Conservation (phyloP, 2,888 invertebrate species). For the Formica aserva region DNA sequence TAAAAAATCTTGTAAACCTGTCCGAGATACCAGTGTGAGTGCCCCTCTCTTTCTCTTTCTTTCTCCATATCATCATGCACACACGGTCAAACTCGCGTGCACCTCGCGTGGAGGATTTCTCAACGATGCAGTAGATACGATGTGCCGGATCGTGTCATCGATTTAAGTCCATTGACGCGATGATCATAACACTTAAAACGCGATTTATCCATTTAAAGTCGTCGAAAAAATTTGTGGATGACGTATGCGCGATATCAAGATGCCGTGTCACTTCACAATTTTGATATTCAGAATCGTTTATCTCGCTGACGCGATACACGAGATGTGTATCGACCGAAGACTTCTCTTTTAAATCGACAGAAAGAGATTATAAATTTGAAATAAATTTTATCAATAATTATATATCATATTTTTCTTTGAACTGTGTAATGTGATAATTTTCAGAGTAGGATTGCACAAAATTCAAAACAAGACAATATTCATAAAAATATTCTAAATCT, state of each 20-base stretch:
- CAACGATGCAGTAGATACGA: conserved; percentile 28
- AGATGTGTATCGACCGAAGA: not conserved
- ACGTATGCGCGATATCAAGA: not conserved
- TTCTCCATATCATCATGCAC: conserved; percentile 30
- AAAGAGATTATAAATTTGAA: not conserved
- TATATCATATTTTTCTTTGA: not conserved
- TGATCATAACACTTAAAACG: conserved; percentile 67
- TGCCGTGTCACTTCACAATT: not conserved
- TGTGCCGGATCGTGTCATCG: conserved; percentile 44
- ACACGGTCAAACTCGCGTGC: not conserved
- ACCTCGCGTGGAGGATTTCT: conserved; percentile 6
- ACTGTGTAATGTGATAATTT: not conserved
- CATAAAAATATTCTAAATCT: too few species aligned
- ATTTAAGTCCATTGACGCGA: conserved; percentile 53
- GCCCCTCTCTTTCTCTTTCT: conserved; percentile 2
- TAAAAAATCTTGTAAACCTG: conserved; percentile 61
- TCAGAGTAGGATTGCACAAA: too few species aligned
- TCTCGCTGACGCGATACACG: not conserved
- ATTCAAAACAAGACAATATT: too few species aligned
- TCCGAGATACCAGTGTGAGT: conserved; percentile 53
- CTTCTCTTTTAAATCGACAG: not conserved
- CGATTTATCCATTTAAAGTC: conserved; percentile 56
- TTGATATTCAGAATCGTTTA: not conserved
- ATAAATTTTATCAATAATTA: not conserved
- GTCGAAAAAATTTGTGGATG: conserved; percentile 42